Evolutionary conservation across 2,113 vertebrate species (phyloP).

Genomic region (Bubalus kerabau): DNA sequence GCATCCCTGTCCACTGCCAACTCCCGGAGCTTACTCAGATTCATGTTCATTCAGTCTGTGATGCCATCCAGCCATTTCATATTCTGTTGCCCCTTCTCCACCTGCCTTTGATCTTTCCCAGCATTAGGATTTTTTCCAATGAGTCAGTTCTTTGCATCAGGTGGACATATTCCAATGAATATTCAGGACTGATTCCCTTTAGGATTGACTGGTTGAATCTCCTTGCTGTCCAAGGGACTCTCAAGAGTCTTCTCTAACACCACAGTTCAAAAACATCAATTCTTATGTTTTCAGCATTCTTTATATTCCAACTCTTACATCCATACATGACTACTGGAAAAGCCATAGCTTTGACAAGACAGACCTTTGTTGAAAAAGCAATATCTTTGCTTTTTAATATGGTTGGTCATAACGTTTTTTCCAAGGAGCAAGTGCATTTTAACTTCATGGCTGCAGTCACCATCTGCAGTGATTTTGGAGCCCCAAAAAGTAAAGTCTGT

Average conservation of each 20-base stretch:
- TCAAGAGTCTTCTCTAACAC: not conserved
- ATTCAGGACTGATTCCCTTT: not conserved
- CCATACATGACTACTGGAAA: not conserved
- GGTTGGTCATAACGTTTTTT: not conserved
- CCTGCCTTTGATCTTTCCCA: not conserved
- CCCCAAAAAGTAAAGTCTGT: not conserved
- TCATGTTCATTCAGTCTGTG: not conserved
- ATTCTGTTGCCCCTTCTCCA: not conserved
- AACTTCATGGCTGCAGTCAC: not conserved
- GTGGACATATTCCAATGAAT: not conserved
- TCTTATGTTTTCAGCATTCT: not conserved
- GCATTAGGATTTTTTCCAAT: not conserved
- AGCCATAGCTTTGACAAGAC: not conserved
- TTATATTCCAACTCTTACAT: not conserved
- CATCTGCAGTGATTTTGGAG: not conserved
- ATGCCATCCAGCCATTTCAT: not conserved
- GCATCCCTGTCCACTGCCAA: not conserved
- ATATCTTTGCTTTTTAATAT: not conserved
- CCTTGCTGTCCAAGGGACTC: not conserved
- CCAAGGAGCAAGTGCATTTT: not conserved
- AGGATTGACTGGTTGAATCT: not conserved
- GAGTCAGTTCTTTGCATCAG: not conserved
- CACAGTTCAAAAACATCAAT: not conserved
- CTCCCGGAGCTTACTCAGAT: not conserved
- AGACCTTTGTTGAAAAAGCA: not conserved